phyloP scores from a whole-genome alignment of 30 jellyfish, hydroid and myxozoan species.

The Hydractinia echinata region DNA sequence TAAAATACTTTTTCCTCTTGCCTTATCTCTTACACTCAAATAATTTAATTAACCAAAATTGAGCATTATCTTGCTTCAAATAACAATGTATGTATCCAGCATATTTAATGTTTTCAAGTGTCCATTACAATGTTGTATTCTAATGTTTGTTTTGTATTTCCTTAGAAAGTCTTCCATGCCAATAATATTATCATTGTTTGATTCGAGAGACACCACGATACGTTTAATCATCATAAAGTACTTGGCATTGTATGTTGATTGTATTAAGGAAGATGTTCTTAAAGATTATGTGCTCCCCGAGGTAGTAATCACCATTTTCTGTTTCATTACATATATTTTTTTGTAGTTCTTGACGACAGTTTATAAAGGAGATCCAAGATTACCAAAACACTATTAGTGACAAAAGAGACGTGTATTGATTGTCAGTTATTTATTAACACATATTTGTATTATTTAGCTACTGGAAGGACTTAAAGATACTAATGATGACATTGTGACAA shows the following conservation, averaged over 20 bases:
- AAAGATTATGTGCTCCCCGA: conserved; percentile 73
- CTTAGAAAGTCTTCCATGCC: conserved; percentile 70
- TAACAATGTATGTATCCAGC: no score
- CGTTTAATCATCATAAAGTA: conserved; percentile 61
- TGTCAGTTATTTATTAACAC: no score
- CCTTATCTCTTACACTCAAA: background rate
- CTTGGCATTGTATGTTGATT: conserved; percentile 48
- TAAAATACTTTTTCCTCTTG: conserved; percentile 33
- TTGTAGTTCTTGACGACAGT: no score
- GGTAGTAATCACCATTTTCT: conserved; percentile 29
- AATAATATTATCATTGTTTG: conserved; percentile 41
- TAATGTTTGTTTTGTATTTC: background rate
- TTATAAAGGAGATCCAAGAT: no score
- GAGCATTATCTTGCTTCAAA: no score
- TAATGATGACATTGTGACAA: conserved; percentile 74
- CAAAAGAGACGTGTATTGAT: no score
- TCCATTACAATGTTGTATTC: no score
- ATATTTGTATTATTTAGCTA: conserved; percentile 24
- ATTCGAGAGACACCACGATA: conserved; percentile 66
- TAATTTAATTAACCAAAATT: no score
- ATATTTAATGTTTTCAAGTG: no score
- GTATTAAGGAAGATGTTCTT: conserved; percentile 40
- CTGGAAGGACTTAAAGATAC: conserved; percentile 75
- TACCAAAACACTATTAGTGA: no score
- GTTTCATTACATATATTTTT: no score